Evolutionary conservation across 2,113 vertebrate species (phyloP).

Genomic region (Clarias magur): DNA sequence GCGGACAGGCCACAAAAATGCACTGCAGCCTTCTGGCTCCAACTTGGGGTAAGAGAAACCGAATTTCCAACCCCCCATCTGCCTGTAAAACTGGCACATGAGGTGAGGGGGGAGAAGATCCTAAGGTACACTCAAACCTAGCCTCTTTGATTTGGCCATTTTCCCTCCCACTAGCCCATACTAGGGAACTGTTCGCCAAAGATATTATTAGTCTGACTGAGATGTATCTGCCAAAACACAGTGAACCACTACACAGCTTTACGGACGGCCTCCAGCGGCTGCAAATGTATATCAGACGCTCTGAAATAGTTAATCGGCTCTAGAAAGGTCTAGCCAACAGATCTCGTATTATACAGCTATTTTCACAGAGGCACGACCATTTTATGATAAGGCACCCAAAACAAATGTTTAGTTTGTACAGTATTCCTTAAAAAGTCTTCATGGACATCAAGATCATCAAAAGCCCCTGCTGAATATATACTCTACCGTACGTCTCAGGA

Average conservation of each 20-base stretch:
- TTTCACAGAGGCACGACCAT: not conserved
- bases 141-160: slow-evolving; percentile 8
- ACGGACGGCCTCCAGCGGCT: slow-evolving; percentile 1
- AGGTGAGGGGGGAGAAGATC: slow-evolving; percentile 5
- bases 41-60: slow-evolving; percentile 37
- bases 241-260: slow-evolving; percentile 12
- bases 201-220: slow-evolving; percentile 21
- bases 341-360: not conserved
- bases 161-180: slow-evolving; percentile 16
- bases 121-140: slow-evolving; percentile 1
- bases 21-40: slow-evolving; percentile 43
- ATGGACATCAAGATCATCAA: not conserved
- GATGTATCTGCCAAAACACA: slow-evolving; percentile 15
- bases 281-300: not conserved
- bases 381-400: not conserved
- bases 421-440: not conserved
- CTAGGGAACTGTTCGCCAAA: slow-evolving; percentile 14
- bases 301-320: not conserved
- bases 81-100: slow-evolving; percentile 28
- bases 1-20: slow-evolving; percentile 61
- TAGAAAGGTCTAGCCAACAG: not conserved
- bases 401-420: not conserved
- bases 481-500: slow-evolving; percentile 8
- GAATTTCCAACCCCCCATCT: slow-evolving; percentile 22
- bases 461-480: not conserved